Base-by-base conservation (phyloP, 2,797 vertebrate species). In the Chrosomus eos region DNA sequence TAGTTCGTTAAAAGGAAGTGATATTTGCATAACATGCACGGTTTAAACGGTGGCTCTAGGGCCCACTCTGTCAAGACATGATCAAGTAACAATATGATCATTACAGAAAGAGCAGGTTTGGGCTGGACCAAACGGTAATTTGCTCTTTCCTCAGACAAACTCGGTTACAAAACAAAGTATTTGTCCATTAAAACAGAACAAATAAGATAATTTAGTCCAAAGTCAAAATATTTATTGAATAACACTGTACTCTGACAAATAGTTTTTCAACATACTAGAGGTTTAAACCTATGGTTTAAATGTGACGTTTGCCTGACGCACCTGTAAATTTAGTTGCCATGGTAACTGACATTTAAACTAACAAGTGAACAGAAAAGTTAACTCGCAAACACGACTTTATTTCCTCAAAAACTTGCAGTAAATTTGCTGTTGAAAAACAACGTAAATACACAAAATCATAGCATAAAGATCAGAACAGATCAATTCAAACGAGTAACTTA, bases 291-390 rank as follows among this genome's bases (percentile, higher is more conserved):
- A n/a, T 70, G 0, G 33, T 67, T n/a, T 18, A 4, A 40, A 60
- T 70, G 48, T 3, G 23, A 33, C 36, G 23, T 73, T 74, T 48
- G 26, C 7, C 53, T 45, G 13, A 76, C 40, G 38, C 23, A 83
- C 70, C 5, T 62, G 51, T 31, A 74, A 13, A 31, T 38, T 4
- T 73, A 55, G 67, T 85, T 66, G 21, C 40, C 36, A 55, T 68
- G 3, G 60, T 36, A 48, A 80, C 58, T 2, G 36, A 72, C 7
- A 3, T 23, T 23, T 7, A 64, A 60, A 68, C 33, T 84, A 86
- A 91, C 91, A 93, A 89, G 90, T 91, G 90, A 85, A 90, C 28
- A 51, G 76, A 84, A 80, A 77, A 67, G 66, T 84, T 72, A 81
- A 14, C 7, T 26, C 55, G 3, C 3, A 51, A 53, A 33, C 36